Conservation (phyloP, 1,140 invertebrate genomes). For the Zaprionus ornatus region DNA sequence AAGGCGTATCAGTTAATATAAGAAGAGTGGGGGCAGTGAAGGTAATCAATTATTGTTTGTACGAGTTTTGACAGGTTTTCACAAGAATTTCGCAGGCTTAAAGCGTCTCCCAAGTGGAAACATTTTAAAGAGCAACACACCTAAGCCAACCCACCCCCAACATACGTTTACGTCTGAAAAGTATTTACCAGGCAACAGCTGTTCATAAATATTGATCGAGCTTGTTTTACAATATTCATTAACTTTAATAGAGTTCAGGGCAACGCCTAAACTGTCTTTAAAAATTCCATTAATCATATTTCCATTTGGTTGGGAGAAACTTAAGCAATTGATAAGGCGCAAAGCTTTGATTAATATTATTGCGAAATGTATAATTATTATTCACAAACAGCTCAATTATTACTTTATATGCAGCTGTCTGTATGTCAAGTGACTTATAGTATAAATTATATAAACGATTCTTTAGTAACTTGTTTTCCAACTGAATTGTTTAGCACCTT, state of each 20-base stretch:
- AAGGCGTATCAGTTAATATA: background rate
- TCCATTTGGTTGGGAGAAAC: background rate
- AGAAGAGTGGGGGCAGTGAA: background rate
- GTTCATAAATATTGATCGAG: background rate
- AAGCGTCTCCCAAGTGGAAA: background rate
- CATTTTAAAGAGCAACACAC: no score
- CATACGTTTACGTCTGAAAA: background rate
- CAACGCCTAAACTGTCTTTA: background rate
- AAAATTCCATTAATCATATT: background rate
- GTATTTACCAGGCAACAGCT: background rate
- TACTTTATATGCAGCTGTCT: conserved; percentile 6
- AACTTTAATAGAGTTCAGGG: background rate
- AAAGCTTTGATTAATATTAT: background rate
- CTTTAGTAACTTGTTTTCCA: conserved; percentile 26
- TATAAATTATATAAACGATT: conserved; percentile 12
- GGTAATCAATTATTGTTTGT: background rate
- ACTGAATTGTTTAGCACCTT: conserved; percentile 35
- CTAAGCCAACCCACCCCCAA: no score
- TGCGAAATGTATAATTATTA: background rate
- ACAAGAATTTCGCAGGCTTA: background rate
- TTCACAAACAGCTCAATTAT: background rate
- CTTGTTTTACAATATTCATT: background rate
- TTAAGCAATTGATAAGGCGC: background rate
- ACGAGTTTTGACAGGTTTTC: background rate
- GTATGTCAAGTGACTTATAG: conserved; percentile 10